These are phyloP conservation scores for Brachylomia viminalis DNA, from an alignment of 2,888 invertebrate genomes.

Conservation along the genomic window DNA sequence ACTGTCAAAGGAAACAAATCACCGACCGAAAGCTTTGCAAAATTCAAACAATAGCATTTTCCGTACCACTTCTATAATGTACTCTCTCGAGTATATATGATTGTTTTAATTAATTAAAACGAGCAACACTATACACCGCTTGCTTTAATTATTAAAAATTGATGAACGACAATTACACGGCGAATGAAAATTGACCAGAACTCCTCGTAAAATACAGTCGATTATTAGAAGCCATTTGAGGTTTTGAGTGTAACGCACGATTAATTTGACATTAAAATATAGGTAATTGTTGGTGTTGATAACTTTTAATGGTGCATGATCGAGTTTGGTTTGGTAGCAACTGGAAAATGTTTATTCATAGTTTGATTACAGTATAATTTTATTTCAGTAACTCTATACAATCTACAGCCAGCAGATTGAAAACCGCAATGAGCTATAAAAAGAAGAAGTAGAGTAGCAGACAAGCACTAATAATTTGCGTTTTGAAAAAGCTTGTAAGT, in stretches of 20 bases:
- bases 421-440: neutral
- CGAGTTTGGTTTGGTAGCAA: neutral
- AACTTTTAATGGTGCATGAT: neutral
- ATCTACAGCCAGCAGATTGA: neutral
- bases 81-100: neutral
- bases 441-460: neutral
- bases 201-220: slow-evolving; percentile 7
- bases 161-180: slow-evolving; percentile 41
- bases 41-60: slow-evolving; percentile 47
- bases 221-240: slow-evolving; percentile 46
- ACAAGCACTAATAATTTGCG: neutral
- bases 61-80: slow-evolving; percentile 18
- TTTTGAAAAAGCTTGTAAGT: neutral
- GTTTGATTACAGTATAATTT: neutral
- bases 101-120: slow-evolving; percentile 64
- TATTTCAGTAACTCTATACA: neutral
- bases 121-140: slow-evolving; percentile 30
- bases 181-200: slow-evolving; percentile 37
- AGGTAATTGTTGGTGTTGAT: neutral
- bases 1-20: neutral
- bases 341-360: neutral
- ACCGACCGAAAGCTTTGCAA: neutral
- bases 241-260: slow-evolving; percentile 6
- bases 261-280: slow-evolving; percentile 2
- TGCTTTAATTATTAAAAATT: slow-evolving; percentile 58